Conservation (phyloP, 1,140 invertebrate species). For the Pseudobourletiella spinata region DNA sequence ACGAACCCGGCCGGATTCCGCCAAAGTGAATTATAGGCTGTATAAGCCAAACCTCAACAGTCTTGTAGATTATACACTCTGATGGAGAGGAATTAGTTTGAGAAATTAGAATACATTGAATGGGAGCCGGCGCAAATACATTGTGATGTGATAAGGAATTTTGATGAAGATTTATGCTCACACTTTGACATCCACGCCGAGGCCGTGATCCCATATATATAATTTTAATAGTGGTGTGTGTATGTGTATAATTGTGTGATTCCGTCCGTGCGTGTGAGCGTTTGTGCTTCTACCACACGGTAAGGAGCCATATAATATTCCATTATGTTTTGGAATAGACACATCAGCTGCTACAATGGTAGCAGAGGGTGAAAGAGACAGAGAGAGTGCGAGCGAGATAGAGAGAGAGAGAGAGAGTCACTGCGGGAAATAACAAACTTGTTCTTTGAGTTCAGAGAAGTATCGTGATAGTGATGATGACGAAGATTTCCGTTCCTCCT, state of each 20-base stretch:
- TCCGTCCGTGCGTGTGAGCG: not conserved
- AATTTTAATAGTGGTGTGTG: too few relatives aligned
- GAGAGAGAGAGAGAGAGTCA: too few relatives aligned
- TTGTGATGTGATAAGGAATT: constrained; percentile 25
- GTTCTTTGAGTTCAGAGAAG: too few relatives aligned
- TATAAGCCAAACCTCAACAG: too few relatives aligned
- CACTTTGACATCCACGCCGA: not conserved
- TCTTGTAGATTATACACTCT: not conserved
- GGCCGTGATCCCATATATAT: constrained; percentile 2
- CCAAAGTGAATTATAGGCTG: not conserved
- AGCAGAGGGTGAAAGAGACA: too few relatives aligned
- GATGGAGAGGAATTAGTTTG: not conserved
- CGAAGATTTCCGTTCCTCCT: too few relatives aligned
- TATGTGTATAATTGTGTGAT: not conserved
- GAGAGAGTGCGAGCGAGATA: too few relatives aligned
- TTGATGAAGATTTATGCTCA: constrained; percentile 27
- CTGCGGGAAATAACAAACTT: too few relatives aligned
- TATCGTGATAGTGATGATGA: too few relatives aligned
- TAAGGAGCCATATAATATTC: not conserved
- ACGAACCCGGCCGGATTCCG: constrained; percentile 3
- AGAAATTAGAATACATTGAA: not conserved
- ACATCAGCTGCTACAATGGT: too few relatives aligned
- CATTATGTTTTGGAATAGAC: not conserved
- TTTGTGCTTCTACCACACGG: not conserved
- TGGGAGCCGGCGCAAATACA: not conserved